Conservation (phyloP, 2,797 vertebrate genomes). For the Mormyrops boulengeri region DNA sequence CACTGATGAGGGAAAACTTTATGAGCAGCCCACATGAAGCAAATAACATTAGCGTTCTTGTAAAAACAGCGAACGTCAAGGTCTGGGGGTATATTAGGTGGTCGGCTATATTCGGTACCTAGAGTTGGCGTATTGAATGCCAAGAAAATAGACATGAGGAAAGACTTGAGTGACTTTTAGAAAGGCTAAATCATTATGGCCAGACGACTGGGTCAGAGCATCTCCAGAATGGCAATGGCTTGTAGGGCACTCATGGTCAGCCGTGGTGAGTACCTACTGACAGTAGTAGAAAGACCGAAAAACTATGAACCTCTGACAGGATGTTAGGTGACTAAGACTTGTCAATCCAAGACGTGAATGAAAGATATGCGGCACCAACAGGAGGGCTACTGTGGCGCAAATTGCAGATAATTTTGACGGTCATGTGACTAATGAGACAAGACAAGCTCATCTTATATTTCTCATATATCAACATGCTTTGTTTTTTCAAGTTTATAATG, state of each 20-base stretch:
- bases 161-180: not conserved
- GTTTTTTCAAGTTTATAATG: not conserved
- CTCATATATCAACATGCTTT: not conserved
- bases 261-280: not conserved
- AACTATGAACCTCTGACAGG: not conserved
- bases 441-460: not conserved
- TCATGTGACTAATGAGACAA: not conserved
- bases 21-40: not conserved
- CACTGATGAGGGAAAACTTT: not conserved
- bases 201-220: not conserved
- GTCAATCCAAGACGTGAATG: not conserved
- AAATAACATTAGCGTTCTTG: not conserved
- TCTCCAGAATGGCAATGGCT: not conserved
- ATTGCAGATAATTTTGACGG: not conserved
- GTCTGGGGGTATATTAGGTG: not conserved
- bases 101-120: not conserved
- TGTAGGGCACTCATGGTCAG: not conserved
- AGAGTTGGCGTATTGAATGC: not conserved
- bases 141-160: not conserved
- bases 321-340: not conserved
- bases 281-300: not conserved
- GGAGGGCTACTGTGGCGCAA: not conserved
- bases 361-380: not conserved
- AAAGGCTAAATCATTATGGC: not conserved
- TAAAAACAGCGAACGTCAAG: not conserved